A percentile compares a stretch with the other conserved stretches of the same genome.
Evolutionary conservation across 2,797 vertebrate genomes (phyloP).

Genomic region (Acipenser transmontanus): DNA sequence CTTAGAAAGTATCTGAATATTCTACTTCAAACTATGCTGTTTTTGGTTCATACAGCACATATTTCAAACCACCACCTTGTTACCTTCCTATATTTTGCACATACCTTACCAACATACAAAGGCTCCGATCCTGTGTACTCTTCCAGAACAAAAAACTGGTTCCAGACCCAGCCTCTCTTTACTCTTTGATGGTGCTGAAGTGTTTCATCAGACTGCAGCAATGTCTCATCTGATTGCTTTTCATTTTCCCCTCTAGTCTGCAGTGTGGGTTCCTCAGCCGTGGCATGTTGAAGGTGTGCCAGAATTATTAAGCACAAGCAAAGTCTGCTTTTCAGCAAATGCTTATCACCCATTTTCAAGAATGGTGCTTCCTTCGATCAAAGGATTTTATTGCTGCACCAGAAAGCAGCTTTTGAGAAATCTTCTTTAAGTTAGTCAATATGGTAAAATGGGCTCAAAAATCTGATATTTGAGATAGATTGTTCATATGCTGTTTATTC

Average conservation of each 20-base stretch:
- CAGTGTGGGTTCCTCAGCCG: slow-evolving; percentile 22
- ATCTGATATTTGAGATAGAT: too few species aligned
- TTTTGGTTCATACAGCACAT: not conserved
- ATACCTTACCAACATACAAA: slow-evolving; percentile 92
- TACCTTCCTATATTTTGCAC: slow-evolving; percentile 21
- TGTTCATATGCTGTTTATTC: too few species aligned
- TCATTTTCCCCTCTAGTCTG: slow-evolving; percentile 25
- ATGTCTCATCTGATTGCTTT: not conserved
- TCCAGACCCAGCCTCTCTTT: slow-evolving; percentile 96
- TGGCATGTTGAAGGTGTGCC: slow-evolving; percentile 36
- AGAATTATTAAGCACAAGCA: slow-evolving; percentile 7
- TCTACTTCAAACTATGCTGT: not conserved
- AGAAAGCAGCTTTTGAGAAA: not conserved
- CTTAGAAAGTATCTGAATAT: not conserved
- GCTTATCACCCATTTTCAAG: slow-evolving; percentile 54
- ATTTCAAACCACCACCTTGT: too few species aligned
- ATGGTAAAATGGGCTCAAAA: too few species aligned
- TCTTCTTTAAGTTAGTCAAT: too few species aligned
- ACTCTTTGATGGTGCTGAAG: slow-evolving; percentile 58
- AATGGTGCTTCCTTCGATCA: not conserved
- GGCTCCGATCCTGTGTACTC: slow-evolving; percentile 91
- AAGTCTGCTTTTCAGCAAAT: not conserved
- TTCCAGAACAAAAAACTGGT: slow-evolving; percentile 96
- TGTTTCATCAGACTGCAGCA: slow-evolving; percentile 7
- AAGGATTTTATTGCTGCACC: not conserved